These are phyloP conservation scores for Dolichoris vasculosae DNA, from an alignment of 1,140 invertebrate genomes.

Conservation along the genomic window DNA sequence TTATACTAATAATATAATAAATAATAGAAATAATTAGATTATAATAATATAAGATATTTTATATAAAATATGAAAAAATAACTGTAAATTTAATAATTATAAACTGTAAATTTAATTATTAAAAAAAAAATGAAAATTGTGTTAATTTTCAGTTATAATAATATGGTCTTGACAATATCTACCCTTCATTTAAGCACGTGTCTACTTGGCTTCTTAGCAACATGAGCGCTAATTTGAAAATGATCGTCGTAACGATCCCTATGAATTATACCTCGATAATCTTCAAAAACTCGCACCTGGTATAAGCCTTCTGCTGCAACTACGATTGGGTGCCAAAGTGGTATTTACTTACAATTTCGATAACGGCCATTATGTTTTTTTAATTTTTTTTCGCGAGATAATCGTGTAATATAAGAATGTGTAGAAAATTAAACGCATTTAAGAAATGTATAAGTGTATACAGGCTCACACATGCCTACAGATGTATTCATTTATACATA, in stretches of 20 bases:
- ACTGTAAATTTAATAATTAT: conserved; percentile 37
- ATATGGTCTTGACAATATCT: neutral
- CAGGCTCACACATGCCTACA: too few relatives aligned
- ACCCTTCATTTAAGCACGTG: conserved; percentile 24
- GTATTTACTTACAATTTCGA: conserved; percentile 36
- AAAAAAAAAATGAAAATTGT: conserved; percentile 37
- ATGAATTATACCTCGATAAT: conserved; percentile 45
- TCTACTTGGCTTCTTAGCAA: neutral
- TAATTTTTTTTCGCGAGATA: neutral
- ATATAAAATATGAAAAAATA: neutral
- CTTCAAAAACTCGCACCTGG: conserved; percentile 48
- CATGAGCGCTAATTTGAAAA: conserved; percentile 49
- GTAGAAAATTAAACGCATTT: neutral
- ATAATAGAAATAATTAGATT: too few relatives aligned
- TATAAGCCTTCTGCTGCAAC: conserved; percentile 39
- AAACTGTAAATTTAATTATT: conserved; percentile 38
- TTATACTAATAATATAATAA: too few relatives aligned
- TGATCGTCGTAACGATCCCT: conserved; percentile 49
- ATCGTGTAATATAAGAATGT: neutral
- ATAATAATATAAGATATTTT: neutral
- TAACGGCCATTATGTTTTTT: conserved; percentile 31
- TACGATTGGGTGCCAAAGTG: conserved; percentile 19
- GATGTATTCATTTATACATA: neutral
- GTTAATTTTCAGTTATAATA: conserved; percentile 39
- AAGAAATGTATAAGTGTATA: neutral